Conservation (phyloP, 2,113 vertebrate genomes). For the Corydoras maculifer region DNA sequence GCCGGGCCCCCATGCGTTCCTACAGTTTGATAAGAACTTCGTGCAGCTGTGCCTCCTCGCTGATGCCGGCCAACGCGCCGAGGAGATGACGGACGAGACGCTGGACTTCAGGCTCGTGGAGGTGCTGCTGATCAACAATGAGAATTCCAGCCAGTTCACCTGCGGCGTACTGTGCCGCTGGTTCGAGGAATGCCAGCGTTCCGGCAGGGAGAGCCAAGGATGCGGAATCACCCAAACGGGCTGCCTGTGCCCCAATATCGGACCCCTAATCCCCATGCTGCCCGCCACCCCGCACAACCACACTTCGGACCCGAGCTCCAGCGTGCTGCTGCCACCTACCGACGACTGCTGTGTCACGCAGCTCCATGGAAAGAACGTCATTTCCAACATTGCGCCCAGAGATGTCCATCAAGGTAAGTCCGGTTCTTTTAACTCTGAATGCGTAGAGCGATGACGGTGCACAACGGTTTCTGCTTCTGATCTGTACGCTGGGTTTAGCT, state of each 20-base stretch:
- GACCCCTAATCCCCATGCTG: constrained; percentile 55
- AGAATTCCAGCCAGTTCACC: constrained; percentile 97
- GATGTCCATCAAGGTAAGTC: constrained; percentile 83
- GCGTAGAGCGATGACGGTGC: neutral
- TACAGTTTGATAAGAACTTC: constrained; percentile 97
- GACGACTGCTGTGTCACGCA: constrained; percentile 82
- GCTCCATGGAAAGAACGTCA: constrained; percentile 79
- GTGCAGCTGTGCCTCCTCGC: constrained; percentile 85
- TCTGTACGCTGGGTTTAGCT: neutral
- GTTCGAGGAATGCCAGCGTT: constrained; percentile 89
- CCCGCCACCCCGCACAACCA: constrained; percentile 67
- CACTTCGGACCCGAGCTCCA: constrained; percentile 61
- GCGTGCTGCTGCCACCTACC: constrained; percentile 62
- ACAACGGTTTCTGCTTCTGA: too few relatives aligned
- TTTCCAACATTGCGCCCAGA: constrained; percentile 74
- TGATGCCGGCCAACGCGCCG: constrained; percentile 45
- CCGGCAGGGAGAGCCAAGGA: constrained; percentile 57
- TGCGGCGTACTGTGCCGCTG: constrained; percentile 94
- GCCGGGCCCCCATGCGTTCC: constrained; percentile 77
- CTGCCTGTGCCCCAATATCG: constrained; percentile 78
- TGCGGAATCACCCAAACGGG: constrained; percentile 89
- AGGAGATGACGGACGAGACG: constrained; percentile 61
- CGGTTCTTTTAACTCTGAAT: neutral
- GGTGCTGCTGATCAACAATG: constrained; percentile 94
- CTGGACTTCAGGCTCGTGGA: constrained; percentile 88